Conservation (phyloP, 2,888 invertebrate genomes). For the Agrenia bidenticulata region DNA sequence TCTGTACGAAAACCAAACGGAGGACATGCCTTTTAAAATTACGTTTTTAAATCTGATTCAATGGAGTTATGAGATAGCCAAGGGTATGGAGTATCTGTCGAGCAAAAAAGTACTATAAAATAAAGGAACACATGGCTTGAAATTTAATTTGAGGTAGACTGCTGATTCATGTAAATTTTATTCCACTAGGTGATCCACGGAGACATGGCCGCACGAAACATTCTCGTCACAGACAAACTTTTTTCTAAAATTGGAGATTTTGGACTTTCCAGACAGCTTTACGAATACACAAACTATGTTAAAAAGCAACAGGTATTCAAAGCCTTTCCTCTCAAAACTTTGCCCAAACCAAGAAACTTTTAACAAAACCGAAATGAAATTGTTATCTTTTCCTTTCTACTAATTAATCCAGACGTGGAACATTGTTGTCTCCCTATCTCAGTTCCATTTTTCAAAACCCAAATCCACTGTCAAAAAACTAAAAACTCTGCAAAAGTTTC, state of each 20-base stretch:
- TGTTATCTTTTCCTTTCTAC: no score
- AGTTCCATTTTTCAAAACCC: no score
- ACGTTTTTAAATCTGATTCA: not conserved
- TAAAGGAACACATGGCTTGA: not conserved
- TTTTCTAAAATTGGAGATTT: constrained; percentile 21
- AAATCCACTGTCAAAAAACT: no score
- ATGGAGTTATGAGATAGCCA: constrained; percentile 10
- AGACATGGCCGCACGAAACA: constrained; percentile 15
- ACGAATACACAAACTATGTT: constrained; percentile 16
- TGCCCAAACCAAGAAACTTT: no score
- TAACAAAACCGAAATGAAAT: no score
- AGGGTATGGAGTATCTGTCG: constrained; percentile 19
- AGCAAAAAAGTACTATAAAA: constrained; percentile 11
- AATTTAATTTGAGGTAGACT: not conserved
- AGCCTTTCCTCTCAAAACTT: not conserved
- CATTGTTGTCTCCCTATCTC: no score
- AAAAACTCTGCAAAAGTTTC: no score
- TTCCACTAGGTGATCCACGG: constrained; percentile 7
- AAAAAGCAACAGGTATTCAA: constrained; percentile 16
- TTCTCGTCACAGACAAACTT: constrained; percentile 5
- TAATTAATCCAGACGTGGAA: no score
- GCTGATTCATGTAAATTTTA: not conserved
- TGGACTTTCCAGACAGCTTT: constrained; percentile 19
- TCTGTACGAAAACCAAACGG: constrained; percentile 10
- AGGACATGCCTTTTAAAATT: not conserved